phyloP scores from a whole-genome alignment of 2,113 vertebrate species.

The Mesoclemmys tuberculata region DNA sequence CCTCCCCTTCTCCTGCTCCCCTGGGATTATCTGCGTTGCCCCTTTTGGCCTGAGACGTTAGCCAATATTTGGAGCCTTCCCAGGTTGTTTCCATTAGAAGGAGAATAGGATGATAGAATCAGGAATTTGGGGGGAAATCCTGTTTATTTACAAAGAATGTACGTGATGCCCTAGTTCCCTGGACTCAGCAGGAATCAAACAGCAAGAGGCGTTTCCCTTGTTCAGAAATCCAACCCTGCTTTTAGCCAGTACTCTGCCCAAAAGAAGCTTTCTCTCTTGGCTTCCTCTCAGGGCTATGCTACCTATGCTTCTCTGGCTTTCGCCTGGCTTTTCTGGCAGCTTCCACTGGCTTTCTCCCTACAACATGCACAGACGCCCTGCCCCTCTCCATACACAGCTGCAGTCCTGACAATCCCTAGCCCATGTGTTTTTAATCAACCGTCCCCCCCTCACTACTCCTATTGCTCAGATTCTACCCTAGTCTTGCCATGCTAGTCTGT shows the following conservation, averaged over 20 bases:
- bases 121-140: neutral
- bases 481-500: neutral
- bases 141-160: neutral
- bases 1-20: neutral
- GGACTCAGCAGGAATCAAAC: neutral
- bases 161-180: neutral
- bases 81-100: neutral
- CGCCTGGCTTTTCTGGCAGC: neutral
- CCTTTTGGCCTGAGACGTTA: neutral
- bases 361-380: neutral
- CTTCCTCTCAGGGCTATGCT: neutral
- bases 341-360: neutral
- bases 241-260: neutral
- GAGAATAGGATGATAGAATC: neutral
- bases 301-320: neutral
- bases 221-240: neutral
- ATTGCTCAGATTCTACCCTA: neutral
- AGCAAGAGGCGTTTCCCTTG: neutral
- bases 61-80: neutral
- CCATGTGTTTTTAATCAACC: neutral
- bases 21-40: rapidly evolving
- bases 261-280: neutral
- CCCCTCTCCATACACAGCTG: no score
- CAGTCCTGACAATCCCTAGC: neutral
- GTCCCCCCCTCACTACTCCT: neutral